Evolutionary conservation across 2,113 vertebrate species (phyloP), one percentile per base, ranked within the genome.

Genomic region (Cyanistes caeruleus): DNA sequence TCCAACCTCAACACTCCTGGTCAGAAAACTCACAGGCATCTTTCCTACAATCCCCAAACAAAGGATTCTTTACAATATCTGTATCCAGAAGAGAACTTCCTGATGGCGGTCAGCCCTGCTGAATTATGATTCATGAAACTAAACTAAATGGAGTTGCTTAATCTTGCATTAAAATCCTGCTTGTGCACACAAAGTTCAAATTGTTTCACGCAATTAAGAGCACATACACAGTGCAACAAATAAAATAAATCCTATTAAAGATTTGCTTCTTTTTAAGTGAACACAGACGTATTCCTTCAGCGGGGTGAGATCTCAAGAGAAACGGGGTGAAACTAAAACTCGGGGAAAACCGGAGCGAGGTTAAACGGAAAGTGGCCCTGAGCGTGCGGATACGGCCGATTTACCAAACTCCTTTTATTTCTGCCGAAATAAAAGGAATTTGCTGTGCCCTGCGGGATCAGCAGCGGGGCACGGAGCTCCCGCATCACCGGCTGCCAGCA

Each of bases 331-430:
- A 58, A 33, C 65, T 1, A 39, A 21, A 67, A 30, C 20, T 21
- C 5, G 7, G 20, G 23, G 21, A 18, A n/a, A 53, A n/a, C 20
- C 3, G 24, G 46, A 21, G 5, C 22, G 1, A 13, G 8, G 5
- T 41, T n/a, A 21, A 59, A 30, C 37, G 2, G 15, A 16, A 53
- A 59, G 63, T 0, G 21, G 48, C 21, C 28, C 10, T 3, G 8
- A 7, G 7, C 4, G 12, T 0, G 67, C 1, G 9, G 6, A 7
- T 3, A 17, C 0, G 10, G 24, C n/a, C 9, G 18, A 8, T 33
- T 33, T 1, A 18, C 25, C 67, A 2, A 33, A n/a, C 13, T 27
- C 44, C 75, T 6, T 5, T 46, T 4, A 9, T 15, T 27, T 27
- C 49, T 10, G n/a, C 17, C 30, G 7, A 19, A 12, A 37, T 37